Evolutionary conservation across 1,140 invertebrate genomes (phyloP).

Genomic region (Protaetia brevitarsis): DNA sequence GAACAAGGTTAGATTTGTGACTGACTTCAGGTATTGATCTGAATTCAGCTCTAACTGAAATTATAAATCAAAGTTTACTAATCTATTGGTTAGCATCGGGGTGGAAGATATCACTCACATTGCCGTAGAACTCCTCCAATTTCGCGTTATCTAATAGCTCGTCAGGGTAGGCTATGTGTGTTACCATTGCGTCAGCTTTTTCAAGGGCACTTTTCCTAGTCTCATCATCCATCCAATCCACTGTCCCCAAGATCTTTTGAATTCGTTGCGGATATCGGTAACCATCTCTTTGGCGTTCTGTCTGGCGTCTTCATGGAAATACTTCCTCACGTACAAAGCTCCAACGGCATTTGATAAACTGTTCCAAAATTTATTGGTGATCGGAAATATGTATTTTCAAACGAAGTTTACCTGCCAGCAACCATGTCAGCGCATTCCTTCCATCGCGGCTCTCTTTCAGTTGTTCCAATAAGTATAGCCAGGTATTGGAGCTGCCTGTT

Average conservation of each 20-base stretch:
- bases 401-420: slow-evolving; percentile 44
- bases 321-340: slow-evolving; percentile 57
- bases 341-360: slow-evolving; percentile 50
- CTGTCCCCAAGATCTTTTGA: slow-evolving; percentile 57
- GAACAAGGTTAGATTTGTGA: slow-evolving; percentile 60
- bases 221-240: slow-evolving; percentile 69
- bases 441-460: slow-evolving; percentile 55
- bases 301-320: slow-evolving; percentile 55
- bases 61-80: background rate
- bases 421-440: slow-evolving; percentile 56
- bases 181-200: slow-evolving; percentile 56
- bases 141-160: slow-evolving; percentile 57
- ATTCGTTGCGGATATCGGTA: slow-evolving; percentile 59
- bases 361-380: background rate
- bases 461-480: slow-evolving; percentile 55
- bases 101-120: slow-evolving; percentile 27
- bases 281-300: slow-evolving; percentile 65
- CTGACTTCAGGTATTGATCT: slow-evolving; percentile 56
- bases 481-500: slow-evolving; percentile 56
- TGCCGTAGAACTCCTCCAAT: slow-evolving; percentile 53
- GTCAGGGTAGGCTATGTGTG: slow-evolving; percentile 59
- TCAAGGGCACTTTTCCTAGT: slow-evolving; percentile 58
- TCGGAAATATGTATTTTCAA: background rate
- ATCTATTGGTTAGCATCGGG: background rate
- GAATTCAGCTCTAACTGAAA: slow-evolving; percentile 56